phyloP scores from a whole-genome alignment of 92 coral and sea anemone genomes.

The Siderastrea siderea region DNA sequence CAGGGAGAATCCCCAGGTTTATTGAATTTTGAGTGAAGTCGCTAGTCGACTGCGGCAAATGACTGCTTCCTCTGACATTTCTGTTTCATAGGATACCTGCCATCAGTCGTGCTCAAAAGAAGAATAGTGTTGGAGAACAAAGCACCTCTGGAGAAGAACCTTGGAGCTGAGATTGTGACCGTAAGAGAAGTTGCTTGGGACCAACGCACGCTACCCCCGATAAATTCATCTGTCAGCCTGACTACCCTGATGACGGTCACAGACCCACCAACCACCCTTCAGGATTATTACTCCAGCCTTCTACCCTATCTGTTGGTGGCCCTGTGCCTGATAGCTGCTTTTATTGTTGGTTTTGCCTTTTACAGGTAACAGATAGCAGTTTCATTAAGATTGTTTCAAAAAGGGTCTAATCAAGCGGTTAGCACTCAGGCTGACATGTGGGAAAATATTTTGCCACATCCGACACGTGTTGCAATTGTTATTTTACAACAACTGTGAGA shows the following conservation, averaged over 20 bases:
- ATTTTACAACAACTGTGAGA: no score
- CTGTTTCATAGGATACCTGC: slow-evolving; percentile 14
- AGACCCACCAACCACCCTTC: slow-evolving; percentile 8
- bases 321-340: slow-evolving; percentile 9
- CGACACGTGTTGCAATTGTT: no score
- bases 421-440: no score
- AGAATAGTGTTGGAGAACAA: slow-evolving; percentile 30
- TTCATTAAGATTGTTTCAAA: background rate
- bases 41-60: no score
- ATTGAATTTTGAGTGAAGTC: no score
- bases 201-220: background rate
- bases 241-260: background rate
- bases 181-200: slow-evolving; percentile 29
- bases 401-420: no score
- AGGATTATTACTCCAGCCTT: background rate
- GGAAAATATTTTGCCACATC: no score
- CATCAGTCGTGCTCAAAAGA: slow-evolving; percentile 19
- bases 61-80: background rate
- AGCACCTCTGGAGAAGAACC: slow-evolving; percentile 16
- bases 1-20: no score
- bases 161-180: slow-evolving; percentile 33
- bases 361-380: slow-evolving; percentile 11
- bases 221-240: background rate
- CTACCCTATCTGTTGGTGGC: slow-evolving; percentile 15
- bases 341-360: slow-evolving; percentile 6